phyloP scores from a whole-genome alignment of 2,888 invertebrate species.

The Ashinkailepas kermadecensis region DNA sequence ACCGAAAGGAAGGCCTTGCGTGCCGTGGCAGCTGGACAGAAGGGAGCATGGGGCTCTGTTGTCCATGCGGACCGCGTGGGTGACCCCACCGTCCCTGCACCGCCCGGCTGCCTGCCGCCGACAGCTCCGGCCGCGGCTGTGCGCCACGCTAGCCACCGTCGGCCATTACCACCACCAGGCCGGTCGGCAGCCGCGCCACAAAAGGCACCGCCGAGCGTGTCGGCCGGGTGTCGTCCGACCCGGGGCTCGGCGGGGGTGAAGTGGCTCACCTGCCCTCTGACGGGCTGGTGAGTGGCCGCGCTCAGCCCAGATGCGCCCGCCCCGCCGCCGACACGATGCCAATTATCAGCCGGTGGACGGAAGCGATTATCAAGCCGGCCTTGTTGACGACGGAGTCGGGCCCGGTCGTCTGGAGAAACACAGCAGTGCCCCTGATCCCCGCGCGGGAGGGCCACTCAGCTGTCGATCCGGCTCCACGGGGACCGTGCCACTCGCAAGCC shows the following conservation, averaged over 20 bases:
- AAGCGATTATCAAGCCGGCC: not conserved
- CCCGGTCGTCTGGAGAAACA: too few species aligned
- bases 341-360: not conserved
- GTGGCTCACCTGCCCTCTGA: not conserved
- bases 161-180: not conserved
- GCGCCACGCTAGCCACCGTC: not conserved
- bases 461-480: too few species aligned
- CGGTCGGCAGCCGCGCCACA: constrained; percentile 1
- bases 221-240: not conserved
- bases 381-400: constrained; percentile 3
- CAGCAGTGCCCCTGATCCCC: too few species aligned
- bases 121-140: too few species aligned
- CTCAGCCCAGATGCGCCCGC: not conserved
- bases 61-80: too few species aligned
- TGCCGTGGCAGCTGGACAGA: too few species aligned
- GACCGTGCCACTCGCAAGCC: too few species aligned
- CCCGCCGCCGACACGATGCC: not conserved
- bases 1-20: too few species aligned
- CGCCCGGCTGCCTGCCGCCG: not conserved
- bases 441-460: too few species aligned
- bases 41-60: too few species aligned
- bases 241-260: not conserved
- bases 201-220: not conserved
- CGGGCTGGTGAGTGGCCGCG: not conserved
- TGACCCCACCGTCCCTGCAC: too few species aligned